Conservation (phyloP, 2,888 invertebrate genomes). For the Eupeodes latifasciatus region DNA sequence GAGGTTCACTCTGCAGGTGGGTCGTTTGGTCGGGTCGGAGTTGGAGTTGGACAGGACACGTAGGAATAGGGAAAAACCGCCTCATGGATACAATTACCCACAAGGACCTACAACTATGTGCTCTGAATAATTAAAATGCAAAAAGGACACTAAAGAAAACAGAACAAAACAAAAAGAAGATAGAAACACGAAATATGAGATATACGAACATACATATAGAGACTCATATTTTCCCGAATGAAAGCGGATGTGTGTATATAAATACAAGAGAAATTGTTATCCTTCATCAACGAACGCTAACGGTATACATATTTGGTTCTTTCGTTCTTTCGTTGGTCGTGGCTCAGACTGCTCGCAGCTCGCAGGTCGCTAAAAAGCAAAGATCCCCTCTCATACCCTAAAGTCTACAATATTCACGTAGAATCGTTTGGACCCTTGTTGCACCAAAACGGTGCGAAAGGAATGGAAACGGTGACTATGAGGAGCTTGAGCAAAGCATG, state of each 20-base stretch:
- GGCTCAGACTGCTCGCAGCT: no score
- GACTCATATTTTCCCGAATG: slow-evolving; percentile 21
- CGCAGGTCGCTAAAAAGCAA: slow-evolving; percentile 17
- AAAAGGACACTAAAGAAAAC: slow-evolving; percentile 46
- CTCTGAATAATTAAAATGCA: slow-evolving; percentile 74
- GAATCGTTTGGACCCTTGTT: slow-evolving; percentile 8
- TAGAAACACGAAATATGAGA: slow-evolving; percentile 37
- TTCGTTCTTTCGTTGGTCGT: background rate
- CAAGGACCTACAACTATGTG: slow-evolving; percentile 63
- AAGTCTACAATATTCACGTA: slow-evolving; percentile 3
- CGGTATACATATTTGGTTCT: slow-evolving; percentile 3
- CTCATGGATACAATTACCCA: slow-evolving; percentile 66
- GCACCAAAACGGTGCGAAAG: slow-evolving; percentile 37
- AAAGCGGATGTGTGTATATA: slow-evolving; percentile 43
- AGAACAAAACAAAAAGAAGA: slow-evolving; percentile 18
- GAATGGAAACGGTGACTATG: background rate
- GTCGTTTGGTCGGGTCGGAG: no score
- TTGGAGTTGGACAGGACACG: background rate
- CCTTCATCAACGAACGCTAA: slow-evolving; percentile 59
- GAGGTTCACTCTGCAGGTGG: slow-evolving; percentile 42
- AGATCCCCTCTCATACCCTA: slow-evolving; percentile 17
- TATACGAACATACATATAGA: background rate
- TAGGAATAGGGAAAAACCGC: slow-evolving; percentile 24
- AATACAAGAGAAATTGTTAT: slow-evolving; percentile 63
- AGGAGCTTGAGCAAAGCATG: slow-evolving; percentile 1